Base-by-base conservation (phyloP, 1,140 invertebrate genomes). In the Caerostris extrusa region DNA sequence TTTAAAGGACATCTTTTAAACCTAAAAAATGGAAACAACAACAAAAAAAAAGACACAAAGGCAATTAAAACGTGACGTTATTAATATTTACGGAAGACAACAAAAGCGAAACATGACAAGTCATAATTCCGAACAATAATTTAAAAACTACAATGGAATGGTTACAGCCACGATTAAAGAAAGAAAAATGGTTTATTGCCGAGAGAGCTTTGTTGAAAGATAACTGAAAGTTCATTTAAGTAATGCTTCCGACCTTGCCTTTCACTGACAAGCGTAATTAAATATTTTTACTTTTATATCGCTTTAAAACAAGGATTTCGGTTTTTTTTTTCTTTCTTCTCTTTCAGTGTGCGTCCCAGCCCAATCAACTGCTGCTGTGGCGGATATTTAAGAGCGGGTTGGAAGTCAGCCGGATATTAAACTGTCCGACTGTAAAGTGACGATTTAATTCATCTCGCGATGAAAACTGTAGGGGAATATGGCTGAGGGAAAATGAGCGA, bases 401-500 rank as follows among this genome's bases (percentile, higher is more conserved):
- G 34, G 53, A 85, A 57, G 14, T 17, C 82, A 58, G 14, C 77
- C 77, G 77, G 77, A 85, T 60, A 85, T 85, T 85, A 85, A 85
- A 85, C 57, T 85, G 83, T 58, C 83, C n/a, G 10, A 57, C 57
- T n/a, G 7, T 50, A 12, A 85, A 85, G n/a, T n/a, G 56, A n/a
- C 56, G 83, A 85, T 85, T 85, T 85, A 85, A 58, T 85, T 57
- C 56, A 77, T 85, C 50, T 85, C 56, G 6, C n/a, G n/a, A 34
- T 77, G 0, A 50, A 77, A 50, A 50, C 0, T 53, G n/a, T n/a
- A 67, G 5, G 17, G 17, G 17, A 67, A 67, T 6, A 2, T 17
- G 10, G 5, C 3, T 67, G 3, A 17, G 17, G n/a, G 12, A 67
- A 67, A 67, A 67, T 6, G 61, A 67, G 61, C 7, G 61, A 67